Evolutionary conservation across 2,113 vertebrate species (phyloP).

Genomic region (Xenus cinereus): DNA sequence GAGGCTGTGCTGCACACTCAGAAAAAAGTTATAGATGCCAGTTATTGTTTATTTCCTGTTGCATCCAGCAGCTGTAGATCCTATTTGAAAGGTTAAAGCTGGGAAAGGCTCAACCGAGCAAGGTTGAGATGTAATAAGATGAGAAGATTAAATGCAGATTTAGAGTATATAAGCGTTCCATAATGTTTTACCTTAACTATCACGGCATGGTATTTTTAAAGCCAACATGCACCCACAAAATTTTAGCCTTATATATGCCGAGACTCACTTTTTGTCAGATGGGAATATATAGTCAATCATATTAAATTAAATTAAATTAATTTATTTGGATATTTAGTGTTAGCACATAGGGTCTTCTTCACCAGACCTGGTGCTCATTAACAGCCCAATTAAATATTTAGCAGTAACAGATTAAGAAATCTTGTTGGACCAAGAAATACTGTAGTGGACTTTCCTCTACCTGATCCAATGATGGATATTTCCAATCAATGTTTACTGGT

Average conservation of each 20-base stretch:
- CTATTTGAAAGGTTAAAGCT: background rate
- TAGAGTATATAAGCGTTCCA: background rate
- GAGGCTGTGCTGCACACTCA: background rate
- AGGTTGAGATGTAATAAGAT: background rate
- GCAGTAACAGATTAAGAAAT: background rate
- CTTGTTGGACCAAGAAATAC: background rate
- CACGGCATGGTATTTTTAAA: background rate
- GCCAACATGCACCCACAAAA: background rate
- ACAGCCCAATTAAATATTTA: background rate
- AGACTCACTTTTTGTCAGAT: background rate
- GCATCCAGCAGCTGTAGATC: background rate
- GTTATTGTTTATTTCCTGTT: conserved; percentile 3
- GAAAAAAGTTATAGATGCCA: background rate
- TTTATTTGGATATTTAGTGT: background rate
- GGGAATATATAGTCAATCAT: background rate
- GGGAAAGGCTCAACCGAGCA: background rate
- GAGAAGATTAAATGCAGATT: background rate
- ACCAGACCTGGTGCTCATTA: background rate
- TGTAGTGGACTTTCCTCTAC: background rate
- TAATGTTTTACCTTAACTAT: background rate
- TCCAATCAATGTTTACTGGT: background rate
- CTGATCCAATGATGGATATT: background rate
- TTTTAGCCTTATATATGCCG: background rate
- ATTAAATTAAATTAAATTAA: background rate
- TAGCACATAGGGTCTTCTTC: background rate